Evolutionary conservation across 2,113 vertebrate species (phyloP).

Genomic region (Columba janthina): DNA sequence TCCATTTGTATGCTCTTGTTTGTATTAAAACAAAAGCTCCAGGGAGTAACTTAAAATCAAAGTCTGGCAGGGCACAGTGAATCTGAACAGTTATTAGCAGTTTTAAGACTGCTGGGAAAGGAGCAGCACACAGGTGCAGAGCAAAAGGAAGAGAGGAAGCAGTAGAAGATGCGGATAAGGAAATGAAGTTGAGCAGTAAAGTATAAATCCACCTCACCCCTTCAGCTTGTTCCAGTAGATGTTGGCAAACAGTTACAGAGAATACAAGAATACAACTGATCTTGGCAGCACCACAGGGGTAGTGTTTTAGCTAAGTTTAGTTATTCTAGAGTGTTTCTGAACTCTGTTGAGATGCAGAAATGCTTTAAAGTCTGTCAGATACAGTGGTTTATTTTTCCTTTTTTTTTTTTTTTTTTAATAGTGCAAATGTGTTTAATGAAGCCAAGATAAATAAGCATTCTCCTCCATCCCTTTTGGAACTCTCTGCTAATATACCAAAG

Average conservation of each 20-base stretch:
- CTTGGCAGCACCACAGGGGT: background rate
- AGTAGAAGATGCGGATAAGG: background rate
- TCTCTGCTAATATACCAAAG: constrained; percentile 4
- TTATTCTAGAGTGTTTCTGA: background rate
- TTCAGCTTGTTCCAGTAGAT: background rate
- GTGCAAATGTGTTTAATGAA: background rate
- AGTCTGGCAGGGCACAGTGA: background rate
- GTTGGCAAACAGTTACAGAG: background rate
- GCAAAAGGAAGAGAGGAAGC: background rate
- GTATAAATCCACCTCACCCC: background rate
- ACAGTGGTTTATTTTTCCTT: background rate
- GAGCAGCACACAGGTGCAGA: background rate
- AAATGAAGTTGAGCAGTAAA: background rate
- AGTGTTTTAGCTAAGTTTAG: background rate
- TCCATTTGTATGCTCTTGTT: constrained; percentile 2
- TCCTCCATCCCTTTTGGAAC: background rate
- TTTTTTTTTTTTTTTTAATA: background rate
- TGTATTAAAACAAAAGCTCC: constrained; percentile 1
- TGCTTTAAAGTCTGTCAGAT: background rate
- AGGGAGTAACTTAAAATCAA: constrained; percentile 5
- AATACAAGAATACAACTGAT: background rate
- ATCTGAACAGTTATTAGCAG: background rate
- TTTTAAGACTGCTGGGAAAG: background rate
- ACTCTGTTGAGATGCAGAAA: background rate
- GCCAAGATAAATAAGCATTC: constrained; percentile 9